phyloP scores from a whole-genome alignment of 2,888 invertebrate species.

The Cetonia aurata region DNA sequence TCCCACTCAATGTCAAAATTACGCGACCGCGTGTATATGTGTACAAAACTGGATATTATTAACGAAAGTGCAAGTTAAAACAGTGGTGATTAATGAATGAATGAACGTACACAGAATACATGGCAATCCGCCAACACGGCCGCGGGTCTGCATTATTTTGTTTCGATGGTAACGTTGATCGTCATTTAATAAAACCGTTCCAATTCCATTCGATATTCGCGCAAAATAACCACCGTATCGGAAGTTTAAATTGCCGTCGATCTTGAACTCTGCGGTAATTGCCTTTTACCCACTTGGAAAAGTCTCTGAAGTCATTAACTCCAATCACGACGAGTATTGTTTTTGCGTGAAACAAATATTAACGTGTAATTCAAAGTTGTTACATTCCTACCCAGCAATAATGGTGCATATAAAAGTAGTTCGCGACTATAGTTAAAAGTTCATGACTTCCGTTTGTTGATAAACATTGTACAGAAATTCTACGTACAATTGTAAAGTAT shows the following conservation, averaged over 20 bases:
- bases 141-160: constrained; percentile 6
- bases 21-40: background rate
- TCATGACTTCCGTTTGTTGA: too few relatives aligned
- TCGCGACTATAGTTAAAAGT: too few relatives aligned
- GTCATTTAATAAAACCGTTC: constrained; percentile 2
- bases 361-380: too few relatives aligned
- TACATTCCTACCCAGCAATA: too few relatives aligned
- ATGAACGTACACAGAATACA: constrained; percentile 26
- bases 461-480: too few relatives aligned
- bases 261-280: too few relatives aligned
- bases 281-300: too few relatives aligned
- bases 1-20: constrained; percentile 10
- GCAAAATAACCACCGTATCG: constrained; percentile 10
- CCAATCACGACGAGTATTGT: too few relatives aligned
- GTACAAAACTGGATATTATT: constrained; percentile 22
- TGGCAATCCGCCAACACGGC: constrained; percentile 25
- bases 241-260: constrained; percentile 7
- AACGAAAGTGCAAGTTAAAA: constrained; percentile 39
- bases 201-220: constrained; percentile 13
- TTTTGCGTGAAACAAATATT: too few relatives aligned
- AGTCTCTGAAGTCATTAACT: too few relatives aligned
- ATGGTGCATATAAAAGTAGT: too few relatives aligned
- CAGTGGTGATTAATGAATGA: constrained; percentile 30
- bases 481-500: too few relatives aligned
- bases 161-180: background rate